Percentiles rank a stretch among this genome's conserved stretches.
Evolutionary conservation across 2,888 invertebrate genomes (phyloP).

Genomic region (Gerris lacustris): DNA sequence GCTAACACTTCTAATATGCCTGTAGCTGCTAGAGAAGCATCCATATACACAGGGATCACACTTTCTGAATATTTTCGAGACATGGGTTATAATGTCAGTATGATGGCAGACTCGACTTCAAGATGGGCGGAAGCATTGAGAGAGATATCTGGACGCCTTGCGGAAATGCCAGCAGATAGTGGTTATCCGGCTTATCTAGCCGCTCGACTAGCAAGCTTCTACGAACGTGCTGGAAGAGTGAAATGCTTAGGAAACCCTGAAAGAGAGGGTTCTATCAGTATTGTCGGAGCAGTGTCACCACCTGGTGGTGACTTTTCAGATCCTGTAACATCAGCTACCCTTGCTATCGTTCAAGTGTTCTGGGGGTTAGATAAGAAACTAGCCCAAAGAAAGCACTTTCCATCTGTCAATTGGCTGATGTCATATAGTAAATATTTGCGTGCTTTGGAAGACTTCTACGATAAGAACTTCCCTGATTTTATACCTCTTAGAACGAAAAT

Average conservation of each 20-base stretch:
- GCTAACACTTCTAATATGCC: slow-evolving; percentile 99
- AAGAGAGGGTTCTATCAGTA: slow-evolving; percentile 95
- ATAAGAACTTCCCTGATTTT: slow-evolving; percentile 94
- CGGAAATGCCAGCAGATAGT: slow-evolving; percentile 97
- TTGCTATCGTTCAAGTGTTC: slow-evolving; percentile 97
- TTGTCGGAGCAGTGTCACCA: slow-evolving; percentile 98
- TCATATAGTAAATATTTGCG: slow-evolving; percentile 98
- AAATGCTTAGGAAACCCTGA: slow-evolving; percentile 94
- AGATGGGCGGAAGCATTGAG: slow-evolving; percentile 99
- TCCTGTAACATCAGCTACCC: slow-evolving; percentile 96
- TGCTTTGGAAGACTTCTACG: slow-evolving; percentile 96
- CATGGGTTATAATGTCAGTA: slow-evolving; percentile 99
- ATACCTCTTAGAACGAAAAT: slow-evolving; percentile 91
- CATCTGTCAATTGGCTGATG: slow-evolving; percentile 99
- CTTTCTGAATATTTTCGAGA: slow-evolving; percentile 98
- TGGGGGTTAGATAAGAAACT: slow-evolving; percentile 98
- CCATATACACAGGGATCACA: slow-evolving; percentile 98
- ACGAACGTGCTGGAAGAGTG: slow-evolving; percentile 96
- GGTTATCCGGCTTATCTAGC: slow-evolving; percentile 99
- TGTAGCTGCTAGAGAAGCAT: slow-evolving; percentile 98
- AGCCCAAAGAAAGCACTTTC: slow-evolving; percentile 98
- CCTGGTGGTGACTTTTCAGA: slow-evolving; percentile 99
- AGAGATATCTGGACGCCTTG: slow-evolving; percentile 97
- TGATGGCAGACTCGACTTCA: slow-evolving; percentile 99
- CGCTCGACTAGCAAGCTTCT: slow-evolving; percentile 94